Evolutionary conservation across 2,888 invertebrate species (phyloP).

Genomic region (Lepidocyrtoides sp.): DNA sequence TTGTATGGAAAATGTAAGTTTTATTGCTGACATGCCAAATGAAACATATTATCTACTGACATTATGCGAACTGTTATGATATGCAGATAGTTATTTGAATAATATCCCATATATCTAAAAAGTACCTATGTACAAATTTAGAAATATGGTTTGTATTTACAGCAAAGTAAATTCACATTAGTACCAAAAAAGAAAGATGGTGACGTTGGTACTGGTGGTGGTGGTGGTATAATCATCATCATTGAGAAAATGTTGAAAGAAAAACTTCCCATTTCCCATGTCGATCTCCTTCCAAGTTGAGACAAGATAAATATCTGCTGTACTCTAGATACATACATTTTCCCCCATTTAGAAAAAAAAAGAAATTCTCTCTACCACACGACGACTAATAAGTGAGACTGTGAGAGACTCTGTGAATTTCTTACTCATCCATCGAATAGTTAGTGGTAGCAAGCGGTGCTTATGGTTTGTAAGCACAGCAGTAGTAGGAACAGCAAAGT

Average conservation of each 20-base stretch:
- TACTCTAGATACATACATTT: conserved; percentile 48
- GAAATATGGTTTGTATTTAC: background rate
- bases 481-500: conserved; percentile 34
- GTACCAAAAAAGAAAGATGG: background rate
- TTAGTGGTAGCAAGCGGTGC: background rate
- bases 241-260: conserved; percentile 71
- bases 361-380: conserved; percentile 32
- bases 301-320: conserved; percentile 78
- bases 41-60: conserved; percentile 18
- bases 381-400: conserved; percentile 56
- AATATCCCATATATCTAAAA: too few species aligned
- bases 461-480: background rate
- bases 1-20: conserved; percentile 59
- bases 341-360: conserved; percentile 60
- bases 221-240: background rate
- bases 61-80: conserved; percentile 39
- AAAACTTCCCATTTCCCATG: conserved; percentile 76
- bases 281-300: conserved; percentile 64
- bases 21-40: conserved; percentile 55
- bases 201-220: background rate
- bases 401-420: conserved; percentile 52
- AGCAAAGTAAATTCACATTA: background rate
- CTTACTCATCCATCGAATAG: conserved; percentile 45
- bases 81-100: background rate
- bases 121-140: too few species aligned